Evolutionary conservation across 2,888 invertebrate genomes (phyloP).

Genomic region (Melanargia galathea): DNA sequence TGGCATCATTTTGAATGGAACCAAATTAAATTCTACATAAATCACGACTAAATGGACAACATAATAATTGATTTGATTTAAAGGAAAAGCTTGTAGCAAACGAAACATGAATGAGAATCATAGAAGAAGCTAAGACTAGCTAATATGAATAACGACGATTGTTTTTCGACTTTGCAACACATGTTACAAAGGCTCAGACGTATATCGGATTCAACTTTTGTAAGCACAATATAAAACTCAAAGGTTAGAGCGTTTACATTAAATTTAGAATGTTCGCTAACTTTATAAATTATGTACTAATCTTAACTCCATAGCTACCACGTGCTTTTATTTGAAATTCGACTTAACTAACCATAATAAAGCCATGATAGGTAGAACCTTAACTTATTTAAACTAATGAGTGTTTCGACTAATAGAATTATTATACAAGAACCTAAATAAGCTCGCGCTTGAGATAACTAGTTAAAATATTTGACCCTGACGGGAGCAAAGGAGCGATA

Average conservation of each 20-base stretch:
- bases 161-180: too few species aligned
- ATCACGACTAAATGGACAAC: constrained; percentile 52
- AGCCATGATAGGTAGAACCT: background rate
- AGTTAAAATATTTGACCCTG: constrained; percentile 41
- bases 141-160: too few species aligned
- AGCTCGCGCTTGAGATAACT: constrained; percentile 36
- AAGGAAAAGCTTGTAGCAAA: constrained; percentile 14
- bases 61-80: constrained; percentile 36
- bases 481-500: constrained; percentile 45
- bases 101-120: background rate
- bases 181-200: too few species aligned
- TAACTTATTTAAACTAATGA: background rate
- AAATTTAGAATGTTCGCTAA: too few species aligned
- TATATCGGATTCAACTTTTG: too few species aligned
- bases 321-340: background rate
- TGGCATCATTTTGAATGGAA: constrained; percentile 47
- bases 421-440: constrained; percentile 19
- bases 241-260: too few species aligned
- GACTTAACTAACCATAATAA: background rate
- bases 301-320: too few species aligned
- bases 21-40: constrained; percentile 50
- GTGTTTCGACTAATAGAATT: constrained; percentile 1
- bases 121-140: too few species aligned
- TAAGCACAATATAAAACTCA: background rate
- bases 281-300: too few species aligned